Conservation (phyloP, 2,797 vertebrate genomes). For the Pseudocheirus occidentalis region DNA sequence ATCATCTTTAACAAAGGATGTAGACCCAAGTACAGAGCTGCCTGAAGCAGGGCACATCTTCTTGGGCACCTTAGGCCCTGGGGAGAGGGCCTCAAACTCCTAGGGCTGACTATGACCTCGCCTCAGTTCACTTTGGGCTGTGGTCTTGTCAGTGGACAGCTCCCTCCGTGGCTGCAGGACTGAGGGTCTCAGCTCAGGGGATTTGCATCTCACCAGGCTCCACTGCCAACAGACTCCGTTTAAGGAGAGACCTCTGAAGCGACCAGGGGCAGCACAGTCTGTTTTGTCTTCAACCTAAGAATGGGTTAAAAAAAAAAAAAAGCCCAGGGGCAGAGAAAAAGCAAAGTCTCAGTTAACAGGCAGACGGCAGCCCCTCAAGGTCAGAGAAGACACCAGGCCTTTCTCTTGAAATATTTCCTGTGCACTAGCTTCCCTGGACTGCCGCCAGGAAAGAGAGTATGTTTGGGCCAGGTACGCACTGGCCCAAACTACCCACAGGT, state of each 20-base stretch:
- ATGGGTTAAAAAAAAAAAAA: too few species aligned
- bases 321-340: too few species aligned
- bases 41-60: too few species aligned
- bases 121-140: too few species aligned
- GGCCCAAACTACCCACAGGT: too few species aligned
- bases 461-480: not conserved
- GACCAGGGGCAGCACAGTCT: not conserved
- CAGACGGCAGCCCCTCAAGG: not conserved
- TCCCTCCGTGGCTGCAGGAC: too few species aligned
- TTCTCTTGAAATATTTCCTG: not conserved
- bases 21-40: not conserved
- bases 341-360: not conserved
- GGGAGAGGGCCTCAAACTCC: too few species aligned
- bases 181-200: not conserved
- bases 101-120: too few species aligned
- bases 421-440: not conserved
- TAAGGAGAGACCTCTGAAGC: not conserved
- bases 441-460: not conserved
- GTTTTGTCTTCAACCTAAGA: not conserved
- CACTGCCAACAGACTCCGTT: accelerated
- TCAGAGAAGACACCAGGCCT: not conserved
- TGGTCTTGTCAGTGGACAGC: too few species aligned
- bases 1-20: not conserved
- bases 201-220: not conserved
- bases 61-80: not conserved